Base-by-base conservation (phyloP, 2,797 vertebrate species). In the Dendrocincla tyrannina region DNA sequence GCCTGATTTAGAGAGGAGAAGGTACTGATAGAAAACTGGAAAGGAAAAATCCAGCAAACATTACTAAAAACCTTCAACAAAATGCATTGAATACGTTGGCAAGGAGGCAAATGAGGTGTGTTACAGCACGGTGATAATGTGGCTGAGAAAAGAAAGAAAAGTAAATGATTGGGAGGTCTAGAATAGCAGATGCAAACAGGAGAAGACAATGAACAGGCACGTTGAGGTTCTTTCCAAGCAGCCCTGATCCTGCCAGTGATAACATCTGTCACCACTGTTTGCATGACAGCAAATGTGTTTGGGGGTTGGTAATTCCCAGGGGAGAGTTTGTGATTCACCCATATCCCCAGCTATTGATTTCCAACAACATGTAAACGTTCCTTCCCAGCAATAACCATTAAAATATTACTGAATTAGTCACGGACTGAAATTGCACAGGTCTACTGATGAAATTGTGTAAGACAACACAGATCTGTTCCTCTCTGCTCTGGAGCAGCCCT, bases 381-480 rank as follows among this genome's bases (percentile, higher is more conserved):
- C 50, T 58, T 10, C 47, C 52, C 67, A 62, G 58, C 59, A 85
- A 16, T 76, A 82, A 67, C 17, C 27, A 23, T 85, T 73, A 58
- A 74, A 79, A 32, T 56, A 17, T 91, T 64, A 75, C 33, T 75
- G 92, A 74, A 50, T 93, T 62, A 73, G 47, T 73, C 76, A 44
- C 58, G 55, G 89, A 30, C 14, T 42, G 32, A 50, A 83, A n/a
- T 35, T n/a, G 24, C 68, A 28, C 15, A 3, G 12, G 42, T 58
- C 42, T 52, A 2, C 50, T 73, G 72, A 41, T 44, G 27, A 47
- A 85, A 76, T 7, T 25, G 46, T 47, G 1, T 55, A 23, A 33
- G 4, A 22, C 16, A n/a, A 1, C 2, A 1, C 13, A 35, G 66
- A 33, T 52, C 46, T 8, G 3, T 30, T 4, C 16, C 7, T 58